Evolutionary conservation across 2,888 invertebrate species (phyloP), one percentile per base, ranked within the genome.

Genomic region (Drosophila bunnanda): DNA sequence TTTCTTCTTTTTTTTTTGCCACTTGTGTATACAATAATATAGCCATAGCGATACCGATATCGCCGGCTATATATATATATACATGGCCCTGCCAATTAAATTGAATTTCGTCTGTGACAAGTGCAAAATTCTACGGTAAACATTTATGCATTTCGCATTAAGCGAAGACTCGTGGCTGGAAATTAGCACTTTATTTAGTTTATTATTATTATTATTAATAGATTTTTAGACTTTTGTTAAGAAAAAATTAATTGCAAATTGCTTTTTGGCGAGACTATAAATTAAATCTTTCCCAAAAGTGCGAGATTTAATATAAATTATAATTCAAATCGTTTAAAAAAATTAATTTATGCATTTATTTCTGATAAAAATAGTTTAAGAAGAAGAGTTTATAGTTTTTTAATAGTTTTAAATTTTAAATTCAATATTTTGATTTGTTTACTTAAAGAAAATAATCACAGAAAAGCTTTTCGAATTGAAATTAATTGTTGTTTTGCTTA

Each of bases 1-100:
- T 30, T 55, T 15, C 17, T n/a, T 8, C 8, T 36, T 55, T n/a
- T n/a, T 4, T 15, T 2, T n/a, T 15, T 15, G 1, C 13, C 44
- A 46, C 36, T 52, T 41, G 38, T 46, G 34, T 46, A 34, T 15
- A 13, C 17, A 17, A 15, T 10, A 20, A 15, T 20, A 20, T 41
- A 44, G 1, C 15, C 22, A 22, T 13, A 12, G 12, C 20, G 2
- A 30, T 4, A 38, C 28, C 36, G 58, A 58, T 53, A 58, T 25
- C 36, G 36, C 12, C 10, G 54, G n/a, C 43, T n/a, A 41, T 50
- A 34, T 73, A n/a, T n/a, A 41, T 50, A 20, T 20, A 12, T 13
- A 38, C n/a, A 38, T 13, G 73, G 50, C 65, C 60, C 43, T 70
- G 77, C 34, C 46, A 38, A 44, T 39, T 10, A 48, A 60, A 62